Evolutionary conservation across 2,113 vertebrate genomes (phyloP).

Genomic region (Mungos mungo): DNA sequence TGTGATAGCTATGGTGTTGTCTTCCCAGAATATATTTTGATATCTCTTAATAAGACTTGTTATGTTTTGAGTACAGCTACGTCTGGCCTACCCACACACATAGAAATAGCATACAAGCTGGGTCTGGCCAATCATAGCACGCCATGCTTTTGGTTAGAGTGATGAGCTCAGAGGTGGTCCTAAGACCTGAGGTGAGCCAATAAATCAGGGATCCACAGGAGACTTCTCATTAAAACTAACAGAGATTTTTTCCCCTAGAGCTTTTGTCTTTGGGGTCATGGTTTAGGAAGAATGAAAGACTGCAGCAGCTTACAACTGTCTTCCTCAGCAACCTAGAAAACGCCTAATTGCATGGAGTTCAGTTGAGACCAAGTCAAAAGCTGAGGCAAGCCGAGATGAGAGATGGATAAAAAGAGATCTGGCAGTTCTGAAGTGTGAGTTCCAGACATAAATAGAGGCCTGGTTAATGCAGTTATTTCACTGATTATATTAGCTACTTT

Average conservation of each 20-base stretch:
- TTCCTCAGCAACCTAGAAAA: neutral
- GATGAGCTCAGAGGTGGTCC: neutral
- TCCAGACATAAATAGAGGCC: neutral
- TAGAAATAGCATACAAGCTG: neutral
- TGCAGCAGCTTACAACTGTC: neutral
- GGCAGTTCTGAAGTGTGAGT: neutral
- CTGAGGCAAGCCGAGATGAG: neutral
- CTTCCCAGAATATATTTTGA: neutral
- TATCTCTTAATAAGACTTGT: too few species aligned
- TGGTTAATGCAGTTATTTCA: neutral
- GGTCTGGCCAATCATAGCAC: neutral
- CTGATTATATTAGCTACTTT: neutral
- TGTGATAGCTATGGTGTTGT: neutral
- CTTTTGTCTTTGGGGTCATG: neutral
- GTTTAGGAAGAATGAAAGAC: neutral
- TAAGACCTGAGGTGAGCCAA: neutral
- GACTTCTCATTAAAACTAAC: neutral
- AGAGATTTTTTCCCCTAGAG: neutral
- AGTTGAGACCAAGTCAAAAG: neutral
- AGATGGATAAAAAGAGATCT: neutral
- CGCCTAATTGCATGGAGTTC: neutral
- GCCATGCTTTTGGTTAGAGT: neutral
- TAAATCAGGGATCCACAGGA: neutral
- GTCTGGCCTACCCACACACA: neutral
- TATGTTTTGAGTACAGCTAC: neutral